These are phyloP conservation scores for Neodontobutis hainanensis DNA, from an alignment of 2,113 vertebrate genomes.

Conservation along the genomic window DNA sequence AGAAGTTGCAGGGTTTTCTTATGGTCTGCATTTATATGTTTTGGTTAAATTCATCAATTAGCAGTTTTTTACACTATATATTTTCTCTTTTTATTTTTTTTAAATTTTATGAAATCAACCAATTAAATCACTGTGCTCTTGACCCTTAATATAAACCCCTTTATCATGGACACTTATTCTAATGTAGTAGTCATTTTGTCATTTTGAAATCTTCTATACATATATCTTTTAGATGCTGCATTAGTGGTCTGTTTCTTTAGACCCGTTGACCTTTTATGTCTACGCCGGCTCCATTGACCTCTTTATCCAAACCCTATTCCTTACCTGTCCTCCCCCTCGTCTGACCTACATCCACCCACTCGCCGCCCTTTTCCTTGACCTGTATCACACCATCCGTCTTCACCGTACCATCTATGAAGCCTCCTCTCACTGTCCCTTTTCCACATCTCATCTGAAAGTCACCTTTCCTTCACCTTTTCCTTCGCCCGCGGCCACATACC, in stretches of 20 bases:
- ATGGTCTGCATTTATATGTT: too few relatives aligned
- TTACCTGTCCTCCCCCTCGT: slow-evolving; percentile 38
- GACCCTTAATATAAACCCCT: too few relatives aligned
- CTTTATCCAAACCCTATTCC: slow-evolving; percentile 1
- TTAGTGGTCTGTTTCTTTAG: slow-evolving; percentile 24
- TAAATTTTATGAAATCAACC: too few relatives aligned
- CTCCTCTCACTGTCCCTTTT: not conserved
- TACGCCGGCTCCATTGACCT: not conserved
- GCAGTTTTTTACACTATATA: too few relatives aligned
- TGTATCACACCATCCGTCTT: slow-evolving; percentile 16
- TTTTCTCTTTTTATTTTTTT: too few relatives aligned
- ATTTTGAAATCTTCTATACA: too few relatives aligned
- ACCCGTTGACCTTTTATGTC: slow-evolving; percentile 11
- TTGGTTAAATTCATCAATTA: too few relatives aligned
- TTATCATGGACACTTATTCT: too few relatives aligned
- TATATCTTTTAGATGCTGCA: slow-evolving; percentile 1
- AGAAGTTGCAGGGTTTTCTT: too few relatives aligned
- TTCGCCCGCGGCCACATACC: not conserved
- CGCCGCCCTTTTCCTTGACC: not conserved
- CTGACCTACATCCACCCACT: slow-evolving; percentile 21
- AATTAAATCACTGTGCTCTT: too few relatives aligned
- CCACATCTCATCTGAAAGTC: slow-evolving; percentile 25
- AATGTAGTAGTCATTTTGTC: too few relatives aligned
- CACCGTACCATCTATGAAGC: not conserved
- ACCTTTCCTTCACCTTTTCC: slow-evolving; percentile 39